Base-by-base conservation (phyloP, 2,797 vertebrate species). In the Choloepus didactylus region DNA sequence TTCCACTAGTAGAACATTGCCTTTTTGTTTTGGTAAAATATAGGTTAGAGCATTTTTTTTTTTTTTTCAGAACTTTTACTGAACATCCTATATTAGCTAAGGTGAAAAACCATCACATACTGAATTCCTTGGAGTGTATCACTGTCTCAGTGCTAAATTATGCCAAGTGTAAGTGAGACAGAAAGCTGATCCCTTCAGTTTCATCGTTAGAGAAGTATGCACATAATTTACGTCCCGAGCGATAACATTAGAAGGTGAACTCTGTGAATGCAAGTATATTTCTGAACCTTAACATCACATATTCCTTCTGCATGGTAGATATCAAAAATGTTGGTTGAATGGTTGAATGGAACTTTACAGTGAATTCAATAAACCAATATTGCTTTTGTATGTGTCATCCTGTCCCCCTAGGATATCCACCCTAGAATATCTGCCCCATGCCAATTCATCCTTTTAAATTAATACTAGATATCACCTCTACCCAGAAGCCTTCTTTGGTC, bases 1-100 rank as follows among this genome's bases (percentile, higher is more conserved):
- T 98, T 92, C 88, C 96, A 72, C 41, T 49, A 60, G 69, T 49
- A 73, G 21, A 77, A 85, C 44, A 60, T 16, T 59, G 18, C 15
- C 87, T 82, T 77, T 27, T 51, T 75, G 5, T 67, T 79, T 59
- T 25, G 27, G 21, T 84, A 76, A 54, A 56, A 60, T 56, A 35
- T 9, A 27, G 16, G 38, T 83, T 51, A 66, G 11, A 14, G 9
- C 2, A 66, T 35, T 35, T 35, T 35, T 87, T 93, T 44, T 23
- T 25, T 9, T 4, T 87, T 87, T 70, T 64, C 35, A 82, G 46
- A 38, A 19, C 9, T 76, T 94, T 54, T 18, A 87, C 15, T 89
- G 31, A 79, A 84, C 29, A 77, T 77, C 95, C 94, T 64, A 54
- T 75, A 5, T 62, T 82, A 82, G 49, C n/a, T 70, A 70, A n/a